Evolutionary conservation across 1,140 invertebrate genomes (phyloP), one percentile per base, ranked within the genome.

Genomic region (Ctenoplectra terminalis): DNA sequence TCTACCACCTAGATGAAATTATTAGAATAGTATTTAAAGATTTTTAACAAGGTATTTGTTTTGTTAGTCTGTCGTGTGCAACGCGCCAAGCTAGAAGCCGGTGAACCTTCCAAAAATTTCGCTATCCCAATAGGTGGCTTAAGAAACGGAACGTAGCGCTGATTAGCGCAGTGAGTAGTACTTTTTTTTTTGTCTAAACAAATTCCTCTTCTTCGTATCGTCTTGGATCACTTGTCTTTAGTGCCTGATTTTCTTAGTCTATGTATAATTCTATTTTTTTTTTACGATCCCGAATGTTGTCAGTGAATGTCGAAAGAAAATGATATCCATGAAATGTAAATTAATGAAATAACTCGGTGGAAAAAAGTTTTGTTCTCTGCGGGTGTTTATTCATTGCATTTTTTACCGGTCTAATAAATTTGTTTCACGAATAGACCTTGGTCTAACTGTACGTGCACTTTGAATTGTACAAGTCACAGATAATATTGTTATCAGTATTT

Each of bases 111-210:
- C 83, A 87, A 86, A 87, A 89, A 77, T 81, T 92, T 92, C 91
- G 87, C 88, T 90, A 82, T 92, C 76, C 90, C 91, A 73, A 81
- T 89, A 89, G 90, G 91, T 83, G 88, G 85, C 82, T 79, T 90
- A 91, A 90, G 90, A 92, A 88, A 90, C 84, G 81, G 86, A 91
- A 82, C 90, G 83, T 92, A 91, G 89, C 91, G 88, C 90, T 92
- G 77, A 86, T 81, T 83, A 85, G 90, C 89, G 91, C 90, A 93
- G 92, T 93, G 92, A 93, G 93, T 93, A 93, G 89, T 54, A 85
- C n/a, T n/a, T n/a, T n/a, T n/a, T n/a, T n/a, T n/a, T 83, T 72
- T 85, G 11, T 84, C 26, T 9, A 29, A 50, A 67, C 76, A n/a
- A 29, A 71, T 74, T 43, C 48, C 54, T 37, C 37, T 48, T 1